Percentiles rank a stretch among this genome's conserved stretches.
Conservation (phyloP, 2,888 invertebrate genomes). For the Heliconius hortense region DNA sequence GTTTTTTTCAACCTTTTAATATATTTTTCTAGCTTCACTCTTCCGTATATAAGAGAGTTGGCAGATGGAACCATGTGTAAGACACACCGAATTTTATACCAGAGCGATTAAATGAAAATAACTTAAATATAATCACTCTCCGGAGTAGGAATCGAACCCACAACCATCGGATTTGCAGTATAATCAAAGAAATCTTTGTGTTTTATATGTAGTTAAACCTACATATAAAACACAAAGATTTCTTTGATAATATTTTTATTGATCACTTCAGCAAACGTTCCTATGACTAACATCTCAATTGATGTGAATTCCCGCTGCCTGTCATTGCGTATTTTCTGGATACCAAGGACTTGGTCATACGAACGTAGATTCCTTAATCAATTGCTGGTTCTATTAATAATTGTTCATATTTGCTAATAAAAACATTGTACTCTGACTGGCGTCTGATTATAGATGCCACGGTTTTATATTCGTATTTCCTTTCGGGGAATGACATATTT, state of each 20-base stretch:
- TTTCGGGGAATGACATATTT: background rate
- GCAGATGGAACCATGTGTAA: too few species aligned
- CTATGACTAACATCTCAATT: conserved; percentile 17
- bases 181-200: too few species aligned
- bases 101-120: background rate
- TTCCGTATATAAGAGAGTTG: too few species aligned
- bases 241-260: conserved; percentile 3
- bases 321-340: conserved; percentile 19
- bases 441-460: background rate
- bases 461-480: background rate
- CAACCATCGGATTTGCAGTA: background rate
- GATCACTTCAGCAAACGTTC: background rate
- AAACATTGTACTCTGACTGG: background rate
- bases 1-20: too few species aligned
- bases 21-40: too few species aligned
- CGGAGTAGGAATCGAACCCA: background rate
- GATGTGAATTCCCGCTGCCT: conserved; percentile 9
- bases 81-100: too few species aligned
- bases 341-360: background rate
- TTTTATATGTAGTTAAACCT: background rate
- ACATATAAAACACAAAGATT: background rate
- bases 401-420: background rate
- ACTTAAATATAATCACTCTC: background rate
- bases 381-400: background rate
- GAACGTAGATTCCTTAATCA: conserved; percentile 1